Base-by-base conservation (phyloP, 2,113 vertebrate species). In the Gallinago media region DNA sequence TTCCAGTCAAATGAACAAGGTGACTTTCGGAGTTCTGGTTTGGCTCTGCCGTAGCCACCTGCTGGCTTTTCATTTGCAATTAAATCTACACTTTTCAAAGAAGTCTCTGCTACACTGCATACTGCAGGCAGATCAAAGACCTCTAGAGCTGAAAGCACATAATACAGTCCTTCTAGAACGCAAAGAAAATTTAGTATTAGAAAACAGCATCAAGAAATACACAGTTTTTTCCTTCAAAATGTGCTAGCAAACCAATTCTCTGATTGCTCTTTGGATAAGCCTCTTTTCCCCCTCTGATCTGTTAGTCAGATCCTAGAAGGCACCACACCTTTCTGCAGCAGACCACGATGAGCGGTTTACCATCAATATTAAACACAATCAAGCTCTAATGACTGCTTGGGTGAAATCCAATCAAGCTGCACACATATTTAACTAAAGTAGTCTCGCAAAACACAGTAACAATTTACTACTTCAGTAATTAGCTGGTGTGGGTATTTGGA, bases 371-470 rank as follows among this genome's bases (percentile, higher is more conserved):
- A 76, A 70, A 68, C 11, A 90, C 46, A 93, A 92, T 83, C 67
- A 94, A 77, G 75, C 42, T 91, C 32, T 88, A 96, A 75, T 56
- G 58, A 93, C 29, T 68, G 56, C 52, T 31, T 83, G 59, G 50
- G 56, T 86, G 59, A 92, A 94, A 86, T 77, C 88, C 67, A 92
- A 47, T 91, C 79, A 88, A 66, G 79, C 29, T 77, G 46, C 88
- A 88, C 49, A 46, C 21, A 9, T 20, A 89, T 63, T 92, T 92
- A 89, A 85, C 74, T 81, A 38, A 66, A 59, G 32, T 55, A 86
- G 36, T 49, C 65, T 44, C 74, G 34, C 47, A 77, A 92, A 94
- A 95, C 72, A 96, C 94, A 91, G 91, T 50, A 83, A 91, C 50
- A 55, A 71, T 88, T 80, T 86, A 63, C 55, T 67, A 55, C 63